phyloP scores from a whole-genome alignment of 2,113 vertebrate genomes.

The Muntiacus muntjak region DNA sequence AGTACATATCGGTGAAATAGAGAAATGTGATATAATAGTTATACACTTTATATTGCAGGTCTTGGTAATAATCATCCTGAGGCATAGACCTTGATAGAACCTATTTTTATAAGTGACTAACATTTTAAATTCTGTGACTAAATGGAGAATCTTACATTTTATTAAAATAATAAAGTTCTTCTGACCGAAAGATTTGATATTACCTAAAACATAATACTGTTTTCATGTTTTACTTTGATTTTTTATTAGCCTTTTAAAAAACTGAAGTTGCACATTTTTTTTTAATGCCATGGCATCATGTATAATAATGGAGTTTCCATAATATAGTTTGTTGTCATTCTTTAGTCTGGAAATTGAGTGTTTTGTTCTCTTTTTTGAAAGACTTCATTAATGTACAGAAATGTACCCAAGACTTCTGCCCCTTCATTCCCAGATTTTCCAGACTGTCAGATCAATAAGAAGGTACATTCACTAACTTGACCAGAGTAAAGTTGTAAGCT shows the following conservation, averaged over 20 bases:
- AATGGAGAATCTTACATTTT: background rate
- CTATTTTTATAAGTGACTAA: slow-evolving; percentile 9
- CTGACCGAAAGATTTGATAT: background rate
- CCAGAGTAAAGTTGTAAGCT: slow-evolving; percentile 49
- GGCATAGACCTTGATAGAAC: background rate
- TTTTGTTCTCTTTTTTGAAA: slow-evolving; percentile 58
- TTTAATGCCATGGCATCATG: background rate
- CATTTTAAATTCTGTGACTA: slow-evolving; percentile 21
- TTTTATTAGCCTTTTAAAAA: background rate
- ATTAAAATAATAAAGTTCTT: slow-evolving; percentile 28
- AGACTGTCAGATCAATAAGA: slow-evolving; percentile 46
- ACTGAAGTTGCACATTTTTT: background rate
- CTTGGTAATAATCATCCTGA: background rate
- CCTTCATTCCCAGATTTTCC: slow-evolving; percentile 34
- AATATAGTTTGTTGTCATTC: slow-evolving; percentile 1
- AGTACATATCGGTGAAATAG: background rate
- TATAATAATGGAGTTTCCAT: slow-evolving; percentile 6
- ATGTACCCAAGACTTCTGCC: slow-evolving; percentile 48
- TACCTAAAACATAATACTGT: background rate
- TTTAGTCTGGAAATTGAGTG: slow-evolving; percentile 25
- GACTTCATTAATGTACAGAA: slow-evolving; percentile 65
- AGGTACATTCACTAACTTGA: slow-evolving; percentile 32
- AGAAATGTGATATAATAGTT: background rate
- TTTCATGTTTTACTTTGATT: background rate
- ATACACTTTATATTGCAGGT: background rate